These are phyloP conservation scores for Hyperoplus immaculatus DNA, from an alignment of 2,797 vertebrate genomes.

Conservation along the genomic window DNA sequence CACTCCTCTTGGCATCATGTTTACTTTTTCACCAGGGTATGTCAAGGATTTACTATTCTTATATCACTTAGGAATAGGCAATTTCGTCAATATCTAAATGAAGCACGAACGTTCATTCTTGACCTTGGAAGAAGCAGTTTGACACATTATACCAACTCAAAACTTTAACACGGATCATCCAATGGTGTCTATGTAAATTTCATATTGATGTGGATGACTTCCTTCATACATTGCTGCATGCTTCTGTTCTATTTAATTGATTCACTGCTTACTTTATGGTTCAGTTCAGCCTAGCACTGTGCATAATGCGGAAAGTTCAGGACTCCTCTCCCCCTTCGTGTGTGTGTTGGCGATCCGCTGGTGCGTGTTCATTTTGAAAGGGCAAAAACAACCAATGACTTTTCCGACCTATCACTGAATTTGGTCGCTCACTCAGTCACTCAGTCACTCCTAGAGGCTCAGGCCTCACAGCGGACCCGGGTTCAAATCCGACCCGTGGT, in stretches of 20 bases:
- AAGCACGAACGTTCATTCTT: not conserved
- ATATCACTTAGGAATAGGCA: not conserved
- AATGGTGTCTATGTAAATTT: not conserved
- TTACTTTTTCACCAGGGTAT: slow-evolving; percentile 8
- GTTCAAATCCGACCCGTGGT: too few relatives aligned
- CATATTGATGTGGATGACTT: not conserved
- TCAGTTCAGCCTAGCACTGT: not conserved
- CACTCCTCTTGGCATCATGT: not conserved
- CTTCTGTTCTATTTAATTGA: not conserved
- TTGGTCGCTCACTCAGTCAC: too few relatives aligned
- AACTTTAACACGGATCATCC: not conserved
- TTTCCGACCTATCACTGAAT: too few relatives aligned
- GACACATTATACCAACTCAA: not conserved
- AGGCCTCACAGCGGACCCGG: too few relatives aligned
- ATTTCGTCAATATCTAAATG: not conserved
- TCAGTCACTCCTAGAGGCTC: too few relatives aligned
- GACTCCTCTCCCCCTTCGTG: too few relatives aligned
- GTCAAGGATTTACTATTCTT: not conserved
- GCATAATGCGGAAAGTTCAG: too few relatives aligned
- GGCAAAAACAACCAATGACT: too few relatives aligned
- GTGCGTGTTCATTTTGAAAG: too few relatives aligned
- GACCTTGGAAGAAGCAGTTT: not conserved
- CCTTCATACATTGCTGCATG: not conserved
- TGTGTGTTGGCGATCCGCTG: too few relatives aligned
- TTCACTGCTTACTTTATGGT: not conserved